Base-by-base conservation (phyloP, 2,113 vertebrate genomes). In the Fregetta grallaria region DNA sequence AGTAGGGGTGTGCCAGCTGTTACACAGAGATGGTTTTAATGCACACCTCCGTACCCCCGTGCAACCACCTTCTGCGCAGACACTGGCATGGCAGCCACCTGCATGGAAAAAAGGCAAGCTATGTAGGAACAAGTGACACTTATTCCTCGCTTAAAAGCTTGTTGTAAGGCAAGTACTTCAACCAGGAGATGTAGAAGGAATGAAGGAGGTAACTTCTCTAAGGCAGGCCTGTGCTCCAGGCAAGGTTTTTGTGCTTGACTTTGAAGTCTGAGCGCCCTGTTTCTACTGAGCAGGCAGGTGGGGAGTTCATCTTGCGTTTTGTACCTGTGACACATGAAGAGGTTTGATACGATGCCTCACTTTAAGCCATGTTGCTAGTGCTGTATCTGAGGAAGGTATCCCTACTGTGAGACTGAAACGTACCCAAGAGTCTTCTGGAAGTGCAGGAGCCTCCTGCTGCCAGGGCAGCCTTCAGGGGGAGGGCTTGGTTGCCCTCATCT, bases 21-120 rank as follows among this genome's bases (percentile, higher is more conserved):
- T 88, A 5, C 1, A 11, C 2, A 2, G 10, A n/a, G 25, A 9
- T 63, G 26, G 8, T 79, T 61, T 62, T 56, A 63, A 50, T 34
- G 52, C 11, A 16, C 45, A 32, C 18, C 10, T 79, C 27, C 2
- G 1, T 53, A 15, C 15, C 16, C 67, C 30, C 1, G 0, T 18
- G 5, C 19, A 65, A 6, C 21, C 75, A 50, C 61, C 23, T 82
- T 27, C 66, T 49, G 44, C 4, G 2, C 53, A 56, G 59, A 27
- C 49, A 26, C 15, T 4, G 29, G 27, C 65, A 72, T 36, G 49
- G 47, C 18, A 78, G 42, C 20, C 17, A 9, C 32, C 61, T 78
- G 44, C 32, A 22, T 38, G 62, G 29, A 26, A 21, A 55, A 59
- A 36, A n/a, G 19, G 20, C 0, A 9, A 52, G 13, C 13, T 38